Conservation (phyloP, 2,113 vertebrate genomes). For the Caracal caracal region DNA sequence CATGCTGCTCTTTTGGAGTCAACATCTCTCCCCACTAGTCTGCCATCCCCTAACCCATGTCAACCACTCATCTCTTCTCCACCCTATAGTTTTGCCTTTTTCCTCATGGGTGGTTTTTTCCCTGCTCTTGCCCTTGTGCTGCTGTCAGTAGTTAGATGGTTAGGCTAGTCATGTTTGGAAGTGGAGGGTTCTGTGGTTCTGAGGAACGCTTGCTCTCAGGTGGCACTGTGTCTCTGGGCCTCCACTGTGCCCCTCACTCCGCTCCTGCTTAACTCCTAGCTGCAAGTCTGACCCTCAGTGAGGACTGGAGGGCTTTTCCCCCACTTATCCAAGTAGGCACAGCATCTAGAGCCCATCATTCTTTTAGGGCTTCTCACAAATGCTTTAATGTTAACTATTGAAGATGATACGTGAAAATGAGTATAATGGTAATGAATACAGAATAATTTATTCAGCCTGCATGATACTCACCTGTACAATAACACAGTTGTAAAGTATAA, state of each 20-base stretch:
- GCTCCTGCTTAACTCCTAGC: neutral
- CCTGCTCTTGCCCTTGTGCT: neutral
- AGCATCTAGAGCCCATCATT: neutral
- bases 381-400: neutral
- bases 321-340: neutral
- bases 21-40: fast-evolving
- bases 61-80: neutral
- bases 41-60: neutral
- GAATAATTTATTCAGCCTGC: neutral
- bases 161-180: neutral
- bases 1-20: neutral
- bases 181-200: neutral
- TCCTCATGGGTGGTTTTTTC: neutral
- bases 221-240: neutral
- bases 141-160: neutral
- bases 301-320: neutral
- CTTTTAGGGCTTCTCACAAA: neutral
- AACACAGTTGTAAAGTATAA: neutral
- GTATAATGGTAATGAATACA: neutral
- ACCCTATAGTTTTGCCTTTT: neutral
- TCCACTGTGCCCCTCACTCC: neutral
- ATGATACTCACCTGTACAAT: neutral
- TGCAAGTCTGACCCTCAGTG: neutral
- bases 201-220: neutral
- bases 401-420: neutral